phyloP scores from a whole-genome alignment of 2,113 vertebrate species.

The Rhinolophus ferrumequinum region DNA sequence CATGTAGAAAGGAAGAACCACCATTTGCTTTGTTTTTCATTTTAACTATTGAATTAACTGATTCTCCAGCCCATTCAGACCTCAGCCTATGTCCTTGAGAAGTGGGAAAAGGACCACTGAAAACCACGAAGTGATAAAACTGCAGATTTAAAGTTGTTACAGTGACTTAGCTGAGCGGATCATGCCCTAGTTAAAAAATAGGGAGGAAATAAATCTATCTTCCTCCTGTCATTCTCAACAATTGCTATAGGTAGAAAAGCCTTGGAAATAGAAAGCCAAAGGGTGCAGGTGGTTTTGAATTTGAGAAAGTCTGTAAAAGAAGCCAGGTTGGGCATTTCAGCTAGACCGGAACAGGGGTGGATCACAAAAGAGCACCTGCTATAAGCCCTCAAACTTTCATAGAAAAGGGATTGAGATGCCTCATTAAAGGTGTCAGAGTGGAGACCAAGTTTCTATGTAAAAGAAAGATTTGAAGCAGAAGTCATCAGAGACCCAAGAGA shows the following conservation, averaged over 20 bases:
- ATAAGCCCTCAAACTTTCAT: neutral
- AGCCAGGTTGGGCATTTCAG: neutral
- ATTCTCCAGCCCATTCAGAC: neutral
- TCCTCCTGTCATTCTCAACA: neutral
- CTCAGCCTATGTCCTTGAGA: neutral
- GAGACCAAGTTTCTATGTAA: neutral
- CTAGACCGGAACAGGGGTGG: neutral
- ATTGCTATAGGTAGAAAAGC: neutral
- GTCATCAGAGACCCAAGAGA: neutral
- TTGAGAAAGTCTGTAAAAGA: neutral
- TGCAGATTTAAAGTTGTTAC: neutral
- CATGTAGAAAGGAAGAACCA: neutral
- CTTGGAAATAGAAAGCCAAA: neutral
- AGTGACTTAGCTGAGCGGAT: neutral
- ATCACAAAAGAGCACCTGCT: neutral
- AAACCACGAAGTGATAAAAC: neutral
- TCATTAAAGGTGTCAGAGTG: neutral
- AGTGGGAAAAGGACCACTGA: neutral
- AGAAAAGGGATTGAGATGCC: neutral
- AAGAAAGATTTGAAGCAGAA: conserved; percentile 25
- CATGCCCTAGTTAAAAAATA: neutral
- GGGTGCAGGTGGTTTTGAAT: neutral
- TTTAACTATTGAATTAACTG: neutral
- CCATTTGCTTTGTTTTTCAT: neutral
- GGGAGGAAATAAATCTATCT: neutral